phyloP scores from a whole-genome alignment of 2,797 vertebrate genomes.

The Fistularia commersonii region DNA sequence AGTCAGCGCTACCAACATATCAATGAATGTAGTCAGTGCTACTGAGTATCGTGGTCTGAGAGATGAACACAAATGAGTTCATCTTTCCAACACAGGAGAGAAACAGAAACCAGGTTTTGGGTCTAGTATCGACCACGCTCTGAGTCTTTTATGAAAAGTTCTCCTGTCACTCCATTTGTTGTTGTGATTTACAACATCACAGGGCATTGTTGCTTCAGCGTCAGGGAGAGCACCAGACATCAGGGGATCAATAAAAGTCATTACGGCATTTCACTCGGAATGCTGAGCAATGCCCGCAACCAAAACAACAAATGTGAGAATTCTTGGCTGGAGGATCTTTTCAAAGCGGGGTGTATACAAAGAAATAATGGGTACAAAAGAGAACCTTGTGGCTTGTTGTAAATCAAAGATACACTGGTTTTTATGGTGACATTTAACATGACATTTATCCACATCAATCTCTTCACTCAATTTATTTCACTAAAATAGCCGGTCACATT shows the following conservation, averaged over 20 bases:
- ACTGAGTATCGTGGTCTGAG: too few species aligned
- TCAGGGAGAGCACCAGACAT: conserved; percentile 43
- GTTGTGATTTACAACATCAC: conserved; percentile 55
- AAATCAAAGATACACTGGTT: conserved; percentile 39
- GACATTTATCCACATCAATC: conserved; percentile 66
- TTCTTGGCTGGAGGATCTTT: conserved; percentile 28
- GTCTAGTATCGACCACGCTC: conserved; percentile 43
- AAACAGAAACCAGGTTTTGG: conserved; percentile 30
- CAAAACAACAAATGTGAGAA: conserved; percentile 34
- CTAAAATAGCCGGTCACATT: conserved; percentile 61
- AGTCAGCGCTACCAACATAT: too few species aligned
- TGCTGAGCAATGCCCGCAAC: conserved; percentile 47
- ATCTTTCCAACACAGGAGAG: conserved; percentile 24
- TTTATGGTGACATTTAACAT: conserved; percentile 67
- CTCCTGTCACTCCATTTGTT: conserved; percentile 68
- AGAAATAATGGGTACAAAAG: conserved; percentile 11
- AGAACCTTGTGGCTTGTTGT: conserved; percentile 10
- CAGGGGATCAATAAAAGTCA: conserved; percentile 66
- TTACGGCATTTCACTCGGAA: conserved; percentile 56
- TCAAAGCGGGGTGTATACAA: neutral
- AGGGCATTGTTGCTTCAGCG: conserved; percentile 51
- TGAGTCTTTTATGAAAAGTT: conserved; percentile 66
- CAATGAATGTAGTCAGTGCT: too few species aligned
- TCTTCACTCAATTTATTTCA: conserved; percentile 60
- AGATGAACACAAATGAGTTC: conserved; percentile 6